Base-by-base conservation (phyloP, 2,888 invertebrate genomes). In the Eledona agricola region DNA sequence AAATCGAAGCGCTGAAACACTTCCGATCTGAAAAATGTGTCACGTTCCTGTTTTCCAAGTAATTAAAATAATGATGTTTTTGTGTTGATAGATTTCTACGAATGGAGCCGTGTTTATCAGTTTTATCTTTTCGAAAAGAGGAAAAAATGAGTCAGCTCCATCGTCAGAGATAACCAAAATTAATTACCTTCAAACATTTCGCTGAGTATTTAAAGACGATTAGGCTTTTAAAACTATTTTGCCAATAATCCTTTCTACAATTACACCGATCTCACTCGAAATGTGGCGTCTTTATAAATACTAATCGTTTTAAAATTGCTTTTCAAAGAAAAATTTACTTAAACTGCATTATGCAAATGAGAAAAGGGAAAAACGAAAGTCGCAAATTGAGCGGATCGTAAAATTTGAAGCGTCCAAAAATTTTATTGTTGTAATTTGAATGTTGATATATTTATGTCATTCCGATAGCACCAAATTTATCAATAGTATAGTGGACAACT, bases 21-120 rank as follows among this genome's bases (percentile, higher is more conserved):
- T 61, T 63, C 63, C 63, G 52, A 59, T 69, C 67, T 70, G 69
- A 71, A 68, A 69, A 71, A 73, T 73, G 67, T 64, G 63, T 62
- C 58, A 64, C 65, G 63, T 67, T 57, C 46, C 38, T 71, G 56
- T 69, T 67, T 64, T 60, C 59, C 29, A 55, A 60, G 58, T 49
- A 59, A 63, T 70, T 66, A 66, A 59, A 51, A 46, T 65, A 66
- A 66, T 60, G 58, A 57, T 40, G 38, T 47, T 47, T 47, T 13
- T 40, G 49, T 50, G 49, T 31, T 50, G 49, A 50, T 25, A 38
- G 49, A 50, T 38, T 50, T 47, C 35, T 6, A 4, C 28, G 28
- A 47, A 47, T 13, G 6, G 19, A 22, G 25, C 28, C 9, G 26
- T 26, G 37, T 47, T 47, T 47, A 47, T 47, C 47, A 37, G 10